phyloP scores from a whole-genome alignment of 2,797 vertebrate species.

The Nyctibius grandis region DNA sequence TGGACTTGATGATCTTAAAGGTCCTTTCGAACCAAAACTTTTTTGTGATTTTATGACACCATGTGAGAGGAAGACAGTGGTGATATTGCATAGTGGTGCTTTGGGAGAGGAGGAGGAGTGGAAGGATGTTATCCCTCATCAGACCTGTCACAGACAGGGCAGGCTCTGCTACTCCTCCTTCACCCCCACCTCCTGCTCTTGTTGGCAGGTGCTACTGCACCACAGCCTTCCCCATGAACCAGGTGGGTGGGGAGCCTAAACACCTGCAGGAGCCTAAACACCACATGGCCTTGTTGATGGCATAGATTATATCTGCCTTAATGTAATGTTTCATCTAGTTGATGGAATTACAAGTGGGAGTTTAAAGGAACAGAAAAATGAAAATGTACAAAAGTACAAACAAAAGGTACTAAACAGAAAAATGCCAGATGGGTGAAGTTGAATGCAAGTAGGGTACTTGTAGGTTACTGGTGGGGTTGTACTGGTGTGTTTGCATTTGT shows the following conservation, averaged over 20 bases:
- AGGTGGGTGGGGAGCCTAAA: too few relatives aligned
- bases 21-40: too few relatives aligned
- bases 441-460: not conserved
- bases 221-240: not conserved
- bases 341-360: not conserved
- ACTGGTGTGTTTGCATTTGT: not conserved
- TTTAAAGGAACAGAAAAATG: not conserved
- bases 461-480: not conserved
- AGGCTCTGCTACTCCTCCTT: not conserved
- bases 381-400: not conserved
- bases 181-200: not conserved
- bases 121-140: not conserved
- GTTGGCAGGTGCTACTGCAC: not conserved
- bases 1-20: too few relatives aligned
- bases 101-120: not conserved
- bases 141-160: not conserved
- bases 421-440: not conserved
- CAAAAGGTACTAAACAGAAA: not conserved
- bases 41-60: too few relatives aligned
- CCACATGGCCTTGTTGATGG: not conserved
- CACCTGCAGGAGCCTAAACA: not conserved
- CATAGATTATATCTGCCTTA: not conserved
- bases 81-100: not conserved
- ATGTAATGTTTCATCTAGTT: not conserved
- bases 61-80: fast-evolving